phyloP scores from a whole-genome alignment of 1,140 invertebrate species.

The Drosophila carrolli region DNA sequence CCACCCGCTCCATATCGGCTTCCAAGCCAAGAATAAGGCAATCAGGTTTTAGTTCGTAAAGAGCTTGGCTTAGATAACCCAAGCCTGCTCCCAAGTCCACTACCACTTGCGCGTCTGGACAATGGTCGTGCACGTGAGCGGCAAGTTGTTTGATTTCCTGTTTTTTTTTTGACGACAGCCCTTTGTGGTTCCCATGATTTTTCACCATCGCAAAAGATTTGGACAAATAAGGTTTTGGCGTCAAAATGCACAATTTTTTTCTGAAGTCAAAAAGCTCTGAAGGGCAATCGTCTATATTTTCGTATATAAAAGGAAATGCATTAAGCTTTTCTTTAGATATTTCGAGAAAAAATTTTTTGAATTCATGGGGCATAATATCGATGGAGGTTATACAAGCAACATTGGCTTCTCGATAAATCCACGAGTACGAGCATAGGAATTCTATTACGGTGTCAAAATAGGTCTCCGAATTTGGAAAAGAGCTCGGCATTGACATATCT shows the following conservation, averaged over 20 bases:
- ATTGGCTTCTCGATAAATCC: slow-evolving; percentile 89
- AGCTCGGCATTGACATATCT: slow-evolving; percentile 60
- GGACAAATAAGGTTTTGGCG: slow-evolving; percentile 53
- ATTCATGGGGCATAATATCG: slow-evolving; percentile 86
- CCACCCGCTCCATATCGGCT: slow-evolving; percentile 87
- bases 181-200: slow-evolving; percentile 26
- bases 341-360: slow-evolving; percentile 84
- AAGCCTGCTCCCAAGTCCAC: slow-evolving; percentile 93
- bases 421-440: slow-evolving; percentile 87
- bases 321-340: slow-evolving; percentile 84
- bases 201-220: not conserved
- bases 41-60: slow-evolving; percentile 86
- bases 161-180: slow-evolving; percentile 88
- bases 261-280: slow-evolving; percentile 38
- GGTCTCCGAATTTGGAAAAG: slow-evolving; percentile 59
- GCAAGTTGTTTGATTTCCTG: slow-evolving; percentile 89
- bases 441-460: slow-evolving; percentile 87
- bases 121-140: slow-evolving; percentile 86
- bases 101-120: slow-evolving; percentile 85
- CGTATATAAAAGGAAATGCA: slow-evolving; percentile 56
- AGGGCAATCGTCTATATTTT: slow-evolving; percentile 22
- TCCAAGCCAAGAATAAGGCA: slow-evolving; percentile 91
- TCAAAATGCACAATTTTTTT: slow-evolving; percentile 30
- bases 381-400: slow-evolving; percentile 87
- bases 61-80: slow-evolving; percentile 91